Base-by-base conservation (phyloP, 2,888 invertebrate species). In the Teleogryllus oceanicus region DNA sequence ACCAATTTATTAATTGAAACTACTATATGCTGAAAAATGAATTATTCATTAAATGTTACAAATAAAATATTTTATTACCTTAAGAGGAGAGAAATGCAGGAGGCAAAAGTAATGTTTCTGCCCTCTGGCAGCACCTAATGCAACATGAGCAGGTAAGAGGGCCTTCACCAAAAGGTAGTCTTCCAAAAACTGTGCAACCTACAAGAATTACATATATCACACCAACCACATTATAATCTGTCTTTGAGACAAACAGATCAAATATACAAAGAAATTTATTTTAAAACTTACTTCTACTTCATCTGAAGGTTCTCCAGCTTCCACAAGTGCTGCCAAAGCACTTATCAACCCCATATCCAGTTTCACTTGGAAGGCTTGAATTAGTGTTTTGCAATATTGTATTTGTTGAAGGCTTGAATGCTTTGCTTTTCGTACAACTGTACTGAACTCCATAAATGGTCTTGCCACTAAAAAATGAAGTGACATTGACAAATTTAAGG, bases 291-390 rank as follows among this genome's bases (percentile, higher is more conserved):
- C 93, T 86, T 93, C 92, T 86, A 92, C 92, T 81, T 91, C 89
- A 83, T 94, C 93, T 1, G 90, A 90, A 18, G 90, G 89, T 81
- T 91, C 89, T 78, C 90, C 89, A 79, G 91, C 90, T 82, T 93
- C 92, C 86, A 98, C 94, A 87, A 99, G 90, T 74, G 92, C 92
- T 85, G 95, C 88, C 50, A 97, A 86, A 2, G 96, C 96, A 86
- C 94, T 97, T 80, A 99, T 90, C 84, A 99, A 95, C n/a, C 95
- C 94, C 86, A 98, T 93, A 87, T 99, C 99, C 0, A 96, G 92
- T 88, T 97, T 97, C 49, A 99, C 91, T 84, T 97, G 96, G 89
- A 99, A 98, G 88, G 99, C 99, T 88, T 98, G 98, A 80, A 99
- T 92, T 78, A 99, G 90, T 82, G 98, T 91, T 87, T 95, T 96